Base-by-base conservation (phyloP, 2,113 vertebrate genomes). In the Anoplopoma fimbria region DNA sequence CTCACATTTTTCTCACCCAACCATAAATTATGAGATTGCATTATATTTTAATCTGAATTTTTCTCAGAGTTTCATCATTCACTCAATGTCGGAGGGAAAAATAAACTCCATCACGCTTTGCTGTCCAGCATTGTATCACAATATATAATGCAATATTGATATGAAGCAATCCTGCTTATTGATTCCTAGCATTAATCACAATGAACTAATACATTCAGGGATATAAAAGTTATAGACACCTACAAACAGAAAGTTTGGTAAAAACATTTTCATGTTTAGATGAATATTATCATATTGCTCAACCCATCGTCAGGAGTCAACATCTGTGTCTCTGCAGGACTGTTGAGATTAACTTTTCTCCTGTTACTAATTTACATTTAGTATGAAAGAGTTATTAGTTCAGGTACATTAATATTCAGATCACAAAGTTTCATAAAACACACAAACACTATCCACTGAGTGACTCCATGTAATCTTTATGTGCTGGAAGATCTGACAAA, bases 31-130 rank as follows among this genome's bases (percentile, higher is more conserved):
- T 63, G 47, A 31, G 27, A 70, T 36, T 38, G 3, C 36, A 69
- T 63, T 12, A 84, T 38, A 64, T 79, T 47, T 76, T 23, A 36
- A 10, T 53, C 17, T 51, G 34, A 87, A 49, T 21, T 62, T 53
- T 23, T 53, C 31, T 45, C 15, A 55, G 10, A 25, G 36, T 45
- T 14, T 5, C 19, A 65, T 29, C 38, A 62, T 33, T 27, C 9
- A 4, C 53, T 27, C n/a, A 13, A 27, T 57, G 53, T 57, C 14
- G 25, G 12, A 27, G 53, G 27, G 12, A 31, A 60, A 67, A 14
- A 3, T 49, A 19, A 25, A 75, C 19, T 74, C 36, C 8, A 14
- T 31, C 6, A 27, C 1, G 47, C 6, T 29, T 9, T 27, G 15
- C 34, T 8, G 49, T 53, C 55, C 27, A 58, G 13, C 27, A 29